These are phyloP conservation scores for Acheta domesticus DNA, from an alignment of 2,888 invertebrate species.

Conservation along the genomic window DNA sequence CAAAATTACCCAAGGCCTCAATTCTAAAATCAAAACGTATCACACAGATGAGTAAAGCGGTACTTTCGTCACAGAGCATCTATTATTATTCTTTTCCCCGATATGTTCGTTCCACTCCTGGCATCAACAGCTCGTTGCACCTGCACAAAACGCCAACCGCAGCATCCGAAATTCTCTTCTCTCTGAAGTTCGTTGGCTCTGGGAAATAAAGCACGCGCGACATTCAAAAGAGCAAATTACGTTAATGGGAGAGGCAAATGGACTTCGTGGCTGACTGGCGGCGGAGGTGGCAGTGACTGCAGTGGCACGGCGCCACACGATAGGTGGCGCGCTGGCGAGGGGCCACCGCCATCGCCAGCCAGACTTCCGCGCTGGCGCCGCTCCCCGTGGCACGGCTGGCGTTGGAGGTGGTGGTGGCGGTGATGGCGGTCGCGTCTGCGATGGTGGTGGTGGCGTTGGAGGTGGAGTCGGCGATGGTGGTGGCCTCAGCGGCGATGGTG, in stretches of 20 bases:
- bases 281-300: background rate
- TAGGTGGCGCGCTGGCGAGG: background rate
- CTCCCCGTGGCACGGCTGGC: background rate
- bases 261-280: background rate
- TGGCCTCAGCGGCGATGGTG: too few relatives aligned
- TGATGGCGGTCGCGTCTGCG: background rate
- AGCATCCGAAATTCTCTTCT: too few relatives aligned
- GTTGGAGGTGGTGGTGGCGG: background rate
- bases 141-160: too few relatives aligned
- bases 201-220: background rate
- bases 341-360: background rate
- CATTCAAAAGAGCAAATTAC: conserved; percentile 5
- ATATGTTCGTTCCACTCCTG: too few relatives aligned
- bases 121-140: too few relatives aligned
- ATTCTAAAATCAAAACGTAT: too few relatives aligned
- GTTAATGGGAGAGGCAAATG: conserved; percentile 2
- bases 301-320: background rate
- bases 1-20: too few relatives aligned
- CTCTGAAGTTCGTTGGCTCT: too few relatives aligned
- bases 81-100: too few relatives aligned
- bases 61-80: too few relatives aligned
- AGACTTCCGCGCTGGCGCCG: conserved; percentile 5
- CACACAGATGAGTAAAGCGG: too few relatives aligned
- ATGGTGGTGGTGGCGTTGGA: background rate
- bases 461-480: background rate